phyloP scores from a whole-genome alignment of 2,797 vertebrate genomes.

The Gobionotothen gibberifrons region DNA sequence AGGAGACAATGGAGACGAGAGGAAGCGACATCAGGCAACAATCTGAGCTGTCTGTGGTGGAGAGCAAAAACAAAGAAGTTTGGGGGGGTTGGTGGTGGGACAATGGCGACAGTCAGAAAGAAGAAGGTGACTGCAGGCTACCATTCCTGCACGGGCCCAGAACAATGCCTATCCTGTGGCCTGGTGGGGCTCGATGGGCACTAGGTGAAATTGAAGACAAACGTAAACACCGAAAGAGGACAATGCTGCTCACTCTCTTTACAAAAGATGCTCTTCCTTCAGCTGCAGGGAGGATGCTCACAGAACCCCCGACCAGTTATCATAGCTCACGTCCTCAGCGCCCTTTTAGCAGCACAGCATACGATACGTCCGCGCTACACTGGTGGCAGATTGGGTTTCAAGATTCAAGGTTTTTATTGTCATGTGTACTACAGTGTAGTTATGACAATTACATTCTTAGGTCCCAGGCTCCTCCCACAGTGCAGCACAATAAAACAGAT shows the following conservation, averaged over 20 bases:
- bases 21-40: constrained; percentile 77
- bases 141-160: constrained; percentile 70
- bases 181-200: constrained; percentile 55
- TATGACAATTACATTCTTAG: too few relatives aligned
- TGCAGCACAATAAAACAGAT: too few relatives aligned
- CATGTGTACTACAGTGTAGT: too few relatives aligned
- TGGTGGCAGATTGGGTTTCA: constrained; percentile 44
- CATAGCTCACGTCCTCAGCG: constrained; percentile 54
- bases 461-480: too few relatives aligned
- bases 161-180: constrained; percentile 79
- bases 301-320: constrained; percentile 54
- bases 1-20: constrained; percentile 71
- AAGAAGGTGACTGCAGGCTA: constrained; percentile 78
- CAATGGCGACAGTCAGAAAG: constrained; percentile 71
- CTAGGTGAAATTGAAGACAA: constrained; percentile 74
- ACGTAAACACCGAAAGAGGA: constrained; percentile 74
- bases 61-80: constrained; percentile 68
- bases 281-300: constrained; percentile 68
- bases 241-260: constrained; percentile 69
- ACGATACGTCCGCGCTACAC: constrained; percentile 37
- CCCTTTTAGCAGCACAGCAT: constrained; percentile 63
- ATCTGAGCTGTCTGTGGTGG: constrained; percentile 68
- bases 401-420: too few relatives aligned
- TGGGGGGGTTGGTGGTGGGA: constrained; percentile 50
- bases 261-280: constrained; percentile 76